phyloP scores from a whole-genome alignment of 2,888 invertebrate genomes.

The Sabatieria punctata region DNA sequence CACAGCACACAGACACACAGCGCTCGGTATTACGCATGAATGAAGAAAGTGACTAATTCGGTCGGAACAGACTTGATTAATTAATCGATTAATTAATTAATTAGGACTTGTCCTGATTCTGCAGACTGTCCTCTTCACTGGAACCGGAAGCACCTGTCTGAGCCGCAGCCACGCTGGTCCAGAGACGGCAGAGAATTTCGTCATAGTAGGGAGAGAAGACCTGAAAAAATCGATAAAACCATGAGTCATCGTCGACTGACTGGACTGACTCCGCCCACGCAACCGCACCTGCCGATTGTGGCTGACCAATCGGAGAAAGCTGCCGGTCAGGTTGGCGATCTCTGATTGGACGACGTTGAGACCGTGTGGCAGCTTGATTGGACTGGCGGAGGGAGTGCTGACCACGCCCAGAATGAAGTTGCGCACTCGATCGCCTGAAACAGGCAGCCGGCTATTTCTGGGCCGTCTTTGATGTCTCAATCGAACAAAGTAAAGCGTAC shows the following conservation, averaged over 20 bases:
- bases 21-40: too few species aligned
- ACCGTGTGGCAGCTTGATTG: slow-evolving; percentile 59
- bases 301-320: slow-evolving; percentile 57
- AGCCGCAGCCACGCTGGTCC: too few species aligned
- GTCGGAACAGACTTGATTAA: too few species aligned
- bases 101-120: too few species aligned
- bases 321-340: slow-evolving; percentile 51
- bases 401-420: slow-evolving; percentile 34
- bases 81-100: too few species aligned
- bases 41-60: too few species aligned
- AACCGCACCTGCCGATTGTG: slow-evolving; percentile 53
- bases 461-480: not conserved
- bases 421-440: slow-evolving; percentile 32
- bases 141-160: too few species aligned
- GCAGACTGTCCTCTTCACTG: too few species aligned
- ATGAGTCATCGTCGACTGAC: slow-evolving; percentile 57
- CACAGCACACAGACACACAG: too few species aligned
- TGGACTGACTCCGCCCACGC: too few species aligned
- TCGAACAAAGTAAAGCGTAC: slow-evolving; percentile 42
- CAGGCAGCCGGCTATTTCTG: not conserved
- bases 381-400: slow-evolving; percentile 42
- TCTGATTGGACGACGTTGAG: slow-evolving; percentile 56
- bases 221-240: too few species aligned
- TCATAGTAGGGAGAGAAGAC: not conserved
- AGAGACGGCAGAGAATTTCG: not conserved